Evolutionary conservation across 2,888 invertebrate species (phyloP), one percentile per base, ranked within the genome.

Genomic region (Limnephilus rhombicus): DNA sequence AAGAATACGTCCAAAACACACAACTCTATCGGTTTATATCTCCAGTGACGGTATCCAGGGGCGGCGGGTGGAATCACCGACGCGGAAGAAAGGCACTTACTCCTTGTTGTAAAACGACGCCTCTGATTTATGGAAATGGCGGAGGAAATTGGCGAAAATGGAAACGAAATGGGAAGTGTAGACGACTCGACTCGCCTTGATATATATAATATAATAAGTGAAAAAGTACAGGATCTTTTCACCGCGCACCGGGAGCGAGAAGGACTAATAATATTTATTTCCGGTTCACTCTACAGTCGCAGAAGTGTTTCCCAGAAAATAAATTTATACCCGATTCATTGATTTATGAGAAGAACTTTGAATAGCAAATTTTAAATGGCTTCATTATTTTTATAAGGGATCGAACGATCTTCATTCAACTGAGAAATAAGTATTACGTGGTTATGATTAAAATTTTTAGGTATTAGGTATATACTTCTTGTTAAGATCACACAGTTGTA

Each of bases 81-180:
- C 86, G 86, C 86, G 34, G 11, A 45, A 49, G 45, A 86, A 86
- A 41, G 45, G 45, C 45, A 45, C 41, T 18, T 34, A 24, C 80
- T 88, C 88, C 88, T 34, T 34, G 88, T 34, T 89, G 88, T 37
- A 80, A 89, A 89, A 80, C 80, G 68, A 80, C 80, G 34, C 80
- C 88, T 89, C 80, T 89, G 88, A 89, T 89, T 89, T 89, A 89
- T 89, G 80, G 80, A 80, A 89, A 80, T 37, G 45, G 24, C 29
- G 80, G 29, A 89, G 88, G 88, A 89, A 89, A 89, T 37, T 68
- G 80, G 80, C 29, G 80, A 89, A 88, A 89, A 80, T 34, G 24
- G 88, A 80, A n/a, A 80, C 24, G 15, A 85, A 85, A 85, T 7
- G 68, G 24, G 68, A 68, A 68, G 24, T 68, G 9, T 24, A n/a